Evolutionary conservation across 2,113 vertebrate species (phyloP).

Genomic region (Pelecanoides urinatrix): DNA sequence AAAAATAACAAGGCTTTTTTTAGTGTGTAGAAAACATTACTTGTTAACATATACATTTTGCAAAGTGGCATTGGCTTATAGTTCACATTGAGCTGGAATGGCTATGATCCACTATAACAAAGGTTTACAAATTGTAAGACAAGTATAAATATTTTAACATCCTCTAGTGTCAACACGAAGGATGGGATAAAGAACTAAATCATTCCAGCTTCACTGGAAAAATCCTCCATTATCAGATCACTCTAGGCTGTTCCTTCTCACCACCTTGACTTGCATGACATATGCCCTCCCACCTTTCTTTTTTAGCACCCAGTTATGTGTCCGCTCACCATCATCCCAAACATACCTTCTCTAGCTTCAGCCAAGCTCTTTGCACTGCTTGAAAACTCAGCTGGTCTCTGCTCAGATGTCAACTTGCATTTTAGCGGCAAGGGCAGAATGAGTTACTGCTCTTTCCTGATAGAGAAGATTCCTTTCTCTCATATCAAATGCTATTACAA

Average conservation of each 20-base stretch:
- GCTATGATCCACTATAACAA: background rate
- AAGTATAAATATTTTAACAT: background rate
- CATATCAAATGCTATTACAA: background rate
- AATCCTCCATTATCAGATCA: background rate
- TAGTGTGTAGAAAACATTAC: background rate
- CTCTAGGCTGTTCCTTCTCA: background rate
- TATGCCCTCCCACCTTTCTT: background rate
- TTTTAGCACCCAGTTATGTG: background rate
- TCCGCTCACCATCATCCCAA: background rate
- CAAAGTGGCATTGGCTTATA: background rate
- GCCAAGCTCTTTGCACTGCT: background rate
- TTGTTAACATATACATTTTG: background rate
- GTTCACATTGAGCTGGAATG: background rate
- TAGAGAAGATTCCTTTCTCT: background rate
- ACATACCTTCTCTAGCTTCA: background rate
- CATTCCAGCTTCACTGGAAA: background rate
- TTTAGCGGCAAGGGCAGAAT: background rate
- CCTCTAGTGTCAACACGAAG: background rate
- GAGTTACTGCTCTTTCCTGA: background rate
- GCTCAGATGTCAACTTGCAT: background rate
- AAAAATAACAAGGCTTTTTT: background rate
- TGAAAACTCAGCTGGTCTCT: background rate
- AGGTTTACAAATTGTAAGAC: background rate
- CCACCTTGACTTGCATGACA: background rate
- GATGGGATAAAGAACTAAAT: background rate